Conservation (phyloP, 2,113 vertebrate species). For the Labeo rohita region DNA sequence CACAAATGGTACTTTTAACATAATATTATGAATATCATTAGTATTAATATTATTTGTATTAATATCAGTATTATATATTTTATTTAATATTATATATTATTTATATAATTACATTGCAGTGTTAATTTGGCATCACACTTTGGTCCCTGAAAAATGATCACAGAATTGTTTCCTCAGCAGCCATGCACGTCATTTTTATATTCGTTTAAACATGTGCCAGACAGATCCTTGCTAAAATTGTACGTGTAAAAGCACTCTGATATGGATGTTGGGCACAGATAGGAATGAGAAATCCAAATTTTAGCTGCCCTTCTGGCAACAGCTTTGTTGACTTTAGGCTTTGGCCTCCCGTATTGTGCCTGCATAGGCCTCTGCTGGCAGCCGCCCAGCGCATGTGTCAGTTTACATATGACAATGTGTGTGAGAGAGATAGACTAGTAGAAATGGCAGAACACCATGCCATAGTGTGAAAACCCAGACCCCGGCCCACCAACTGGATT, state of each 20-base stretch:
- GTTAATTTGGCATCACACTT: neutral
- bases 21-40: too few relatives aligned
- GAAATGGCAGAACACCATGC: constrained; percentile 61
- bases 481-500: constrained; percentile 74
- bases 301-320: neutral
- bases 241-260: neutral
- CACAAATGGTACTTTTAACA: too few relatives aligned
- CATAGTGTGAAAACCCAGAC: constrained; percentile 69
- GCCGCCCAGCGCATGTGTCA: neutral
- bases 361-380: constrained; percentile 7
- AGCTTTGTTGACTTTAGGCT: constrained; percentile 25
- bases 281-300: neutral
- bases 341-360: constrained; percentile 19
- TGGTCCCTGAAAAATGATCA: neutral
- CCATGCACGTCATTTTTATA: neutral
- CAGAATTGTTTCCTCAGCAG: neutral
- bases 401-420: constrained; percentile 5
- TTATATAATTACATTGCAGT: neutral
- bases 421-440: constrained; percentile 13
- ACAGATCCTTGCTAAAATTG: neutral
- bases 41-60: too few relatives aligned
- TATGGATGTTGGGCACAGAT: neutral
- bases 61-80: too few relatives aligned
- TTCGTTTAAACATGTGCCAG: constrained; percentile 8
- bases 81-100: too few relatives aligned